Evolutionary conservation across 2,797 vertebrate genomes (phyloP).

Genomic region (Nothura maculosa): DNA sequence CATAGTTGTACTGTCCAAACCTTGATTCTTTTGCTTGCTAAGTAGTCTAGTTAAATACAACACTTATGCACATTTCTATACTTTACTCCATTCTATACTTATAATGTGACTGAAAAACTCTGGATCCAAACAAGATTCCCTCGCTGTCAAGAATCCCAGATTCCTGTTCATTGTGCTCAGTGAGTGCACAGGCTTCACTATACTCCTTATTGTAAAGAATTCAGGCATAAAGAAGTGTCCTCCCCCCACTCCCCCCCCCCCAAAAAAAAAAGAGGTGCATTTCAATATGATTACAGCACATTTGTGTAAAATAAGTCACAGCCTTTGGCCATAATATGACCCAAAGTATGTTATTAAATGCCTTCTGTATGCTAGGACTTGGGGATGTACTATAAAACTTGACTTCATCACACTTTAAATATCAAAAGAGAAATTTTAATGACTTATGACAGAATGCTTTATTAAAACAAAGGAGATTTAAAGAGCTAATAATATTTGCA

Average conservation of each 20-base stretch:
- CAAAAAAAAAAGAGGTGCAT: background rate
- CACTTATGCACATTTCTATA: background rate
- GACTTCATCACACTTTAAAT: background rate
- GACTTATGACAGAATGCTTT: constrained; percentile 35
- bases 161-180: background rate
- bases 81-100: no score
- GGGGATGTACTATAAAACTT: background rate
- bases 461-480: constrained; percentile 50
- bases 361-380: no score
- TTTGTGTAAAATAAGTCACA: background rate
- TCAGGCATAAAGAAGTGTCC: background rate
- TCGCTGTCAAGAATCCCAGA: background rate
- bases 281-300: background rate
- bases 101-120: background rate
- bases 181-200: background rate
- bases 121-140: background rate
- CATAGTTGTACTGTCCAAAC: background rate
- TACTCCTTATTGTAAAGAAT: background rate
- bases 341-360: background rate
- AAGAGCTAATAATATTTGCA: constrained; percentile 20
- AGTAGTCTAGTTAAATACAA: background rate
- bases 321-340: background rate
- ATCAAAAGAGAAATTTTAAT: background rate
- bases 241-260: no score
- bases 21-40: background rate